Evolutionary conservation across 2,113 vertebrate species (phyloP).

Genomic region (Cisticola juncidis): DNA sequence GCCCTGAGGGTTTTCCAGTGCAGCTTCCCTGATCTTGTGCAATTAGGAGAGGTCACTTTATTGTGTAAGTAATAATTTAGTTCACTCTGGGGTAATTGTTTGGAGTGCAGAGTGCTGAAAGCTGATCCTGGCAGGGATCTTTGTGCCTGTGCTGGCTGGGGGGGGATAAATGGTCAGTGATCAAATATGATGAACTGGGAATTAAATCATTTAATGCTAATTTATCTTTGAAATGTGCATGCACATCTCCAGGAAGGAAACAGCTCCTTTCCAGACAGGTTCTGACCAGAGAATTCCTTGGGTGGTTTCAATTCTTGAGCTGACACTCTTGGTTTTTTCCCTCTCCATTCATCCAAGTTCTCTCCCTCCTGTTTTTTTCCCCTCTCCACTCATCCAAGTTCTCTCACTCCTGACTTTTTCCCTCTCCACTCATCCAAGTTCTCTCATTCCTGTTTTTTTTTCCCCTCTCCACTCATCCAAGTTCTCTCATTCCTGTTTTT

Average conservation of each 20-base stretch:
- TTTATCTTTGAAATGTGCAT: background rate
- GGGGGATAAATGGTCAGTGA: background rate
- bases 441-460: background rate
- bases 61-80: background rate
- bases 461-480: background rate
- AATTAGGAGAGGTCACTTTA: background rate
- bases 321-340: background rate
- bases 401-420: background rate
- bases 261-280: background rate
- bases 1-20: background rate
- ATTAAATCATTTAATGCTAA: background rate
- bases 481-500: background rate
- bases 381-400: background rate
- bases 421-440: background rate
- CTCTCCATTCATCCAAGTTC: background rate
- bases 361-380: background rate
- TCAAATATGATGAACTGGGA: background rate
- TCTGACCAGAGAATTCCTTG: background rate
- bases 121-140: rapidly evolving
- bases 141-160: rapidly evolving
- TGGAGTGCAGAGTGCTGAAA: background rate
- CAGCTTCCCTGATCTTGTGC: background rate
- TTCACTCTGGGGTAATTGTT: background rate
- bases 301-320: background rate
- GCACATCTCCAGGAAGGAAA: background rate